Evolutionary conservation across 2,113 vertebrate genomes (phyloP), one percentile per base, ranked within the genome.

Genomic region (Mesocricetus auratus): DNA sequence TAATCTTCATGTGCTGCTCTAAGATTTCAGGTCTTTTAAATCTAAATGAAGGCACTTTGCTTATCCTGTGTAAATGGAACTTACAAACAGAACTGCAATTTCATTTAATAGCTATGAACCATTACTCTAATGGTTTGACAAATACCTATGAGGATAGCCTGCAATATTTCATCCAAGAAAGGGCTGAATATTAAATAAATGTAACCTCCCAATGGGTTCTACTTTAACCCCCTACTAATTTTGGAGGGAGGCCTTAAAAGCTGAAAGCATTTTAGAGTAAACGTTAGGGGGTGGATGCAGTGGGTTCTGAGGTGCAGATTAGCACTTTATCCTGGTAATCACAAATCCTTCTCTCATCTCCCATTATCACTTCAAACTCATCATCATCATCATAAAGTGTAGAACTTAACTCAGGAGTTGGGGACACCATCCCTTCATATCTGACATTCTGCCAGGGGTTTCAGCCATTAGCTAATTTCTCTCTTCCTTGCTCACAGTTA

Each of bases 161-260:
- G 97, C 95, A 98, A 98, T 98, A 98, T 98, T 99, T 98, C 97
- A 98, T 97, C 97, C 89, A 97, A 98, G 98, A 98, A 98, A 98
- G 97, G 97, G 96, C 98, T 98, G 98, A 98, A 98, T 99, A 98
- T 99, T 98, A 98, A 99, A 98, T 98, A 98, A 98, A 98, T 98
- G 97, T 98, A 98, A 97, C 98, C 98, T 98, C 98, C 98, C 98
- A 98, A 97, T 83, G 98, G 98, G 98, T 98, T 96, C 94, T 97
- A 93, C 96, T 98, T 98, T 98, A 98, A 98, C 98, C 98, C 98
- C 98, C 98, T 98, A 94, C 98, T 98, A 97, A 92, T 98, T 98
- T 98, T 98, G 97, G 98, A 98, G 97, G 97, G 97, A 95, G 97
- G 98, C 98, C 98, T 98, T 98, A 98, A 97, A 97, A 98, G 98